Evolutionary conservation across 2,888 invertebrate genomes (phyloP).

Genomic region (Bombylius discolor): DNA sequence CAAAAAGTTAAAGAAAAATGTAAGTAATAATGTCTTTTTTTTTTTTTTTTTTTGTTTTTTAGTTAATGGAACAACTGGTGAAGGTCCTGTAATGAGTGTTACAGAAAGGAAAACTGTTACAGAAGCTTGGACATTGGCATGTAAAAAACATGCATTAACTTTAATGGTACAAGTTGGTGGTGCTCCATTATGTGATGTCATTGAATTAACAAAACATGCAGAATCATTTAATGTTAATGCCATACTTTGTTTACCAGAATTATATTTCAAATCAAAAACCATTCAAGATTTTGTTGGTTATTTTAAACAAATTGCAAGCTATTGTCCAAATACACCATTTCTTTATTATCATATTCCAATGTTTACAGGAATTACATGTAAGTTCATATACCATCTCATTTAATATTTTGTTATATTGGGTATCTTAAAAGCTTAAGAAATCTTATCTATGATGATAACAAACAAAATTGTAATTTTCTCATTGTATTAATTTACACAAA

Average conservation of each 20-base stretch:
- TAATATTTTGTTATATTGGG: too few relatives aligned
- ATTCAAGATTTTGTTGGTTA: constrained; percentile 51
- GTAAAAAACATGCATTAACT: constrained; percentile 42
- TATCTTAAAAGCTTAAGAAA: too few relatives aligned
- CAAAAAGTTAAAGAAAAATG: background rate
- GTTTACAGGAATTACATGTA: constrained; percentile 58
- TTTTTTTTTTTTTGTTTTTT: constrained; percentile 17
- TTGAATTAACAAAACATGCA: constrained; percentile 56
- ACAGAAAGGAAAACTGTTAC: constrained; percentile 52
- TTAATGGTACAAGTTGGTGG: constrained; percentile 65
- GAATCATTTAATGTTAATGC: constrained; percentile 48
- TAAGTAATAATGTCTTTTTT: constrained; percentile 6
- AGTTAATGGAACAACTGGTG: constrained; percentile 74
- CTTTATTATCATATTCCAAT: constrained; percentile 73
- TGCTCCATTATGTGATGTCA: constrained; percentile 50
- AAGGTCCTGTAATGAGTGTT: constrained; percentile 54
- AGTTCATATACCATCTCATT: constrained; percentile 28
- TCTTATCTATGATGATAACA: too few relatives aligned
- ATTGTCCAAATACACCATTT: constrained; percentile 63
- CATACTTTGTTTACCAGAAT: constrained; percentile 58
- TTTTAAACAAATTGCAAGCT: constrained; percentile 49
- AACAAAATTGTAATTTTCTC: too few relatives aligned
- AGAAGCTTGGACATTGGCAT: constrained; percentile 49
- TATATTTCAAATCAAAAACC: constrained; percentile 58
- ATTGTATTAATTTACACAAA: too few relatives aligned